Base-by-base conservation (phyloP, 2,888 invertebrate genomes). In the Pinctada fucata region DNA sequence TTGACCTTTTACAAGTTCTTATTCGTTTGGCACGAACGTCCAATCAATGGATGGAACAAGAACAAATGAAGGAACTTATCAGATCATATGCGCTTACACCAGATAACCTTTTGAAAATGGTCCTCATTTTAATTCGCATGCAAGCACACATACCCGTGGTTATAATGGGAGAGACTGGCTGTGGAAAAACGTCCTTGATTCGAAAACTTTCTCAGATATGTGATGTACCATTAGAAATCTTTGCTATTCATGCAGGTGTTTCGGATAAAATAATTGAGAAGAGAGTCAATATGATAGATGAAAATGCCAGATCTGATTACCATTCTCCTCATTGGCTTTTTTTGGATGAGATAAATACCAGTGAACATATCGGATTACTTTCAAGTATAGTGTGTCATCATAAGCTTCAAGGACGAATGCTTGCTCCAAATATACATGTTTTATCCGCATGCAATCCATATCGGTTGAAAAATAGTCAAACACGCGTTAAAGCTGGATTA, bases 131-230 rank as follows among this genome's bases (percentile, higher is more conserved):
- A 1, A 49, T 80, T 2, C 63, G 80, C 66, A 49, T 78, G 1
- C 65, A 71, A 67, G 80, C 78, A 31, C 58, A 68, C 52, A 74
- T 82, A n/a, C 82, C 82, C 63, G 81, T 82, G 80, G 31, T 82
- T 52, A 76, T 82, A 13, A 82, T 82, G 82, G 82, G 82, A 8
- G 82, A 82, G 70, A 82, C 82, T 47, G 82, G 82, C 3, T 82
- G 82, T 81, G 82, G 82, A n/a, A 82, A 82, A 69, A 82, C 82
- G 31, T 78, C 78, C 48, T 75, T 82, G 0, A 79, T 82, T 50
- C 65, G 58, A 66, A 81, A 76, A 52, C 75, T 80, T 2, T 72
- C 80, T 8, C 51, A 70, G 50, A 72, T 72, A 6, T 75, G 75
- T 78, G 78, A 48, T 49, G 69, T 73, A n/a, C 31, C 69, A 1